Percentiles rank a stretch among this genome's conserved stretches.
These are phyloP conservation scores for Syngnathus acus DNA, from an alignment of 2,797 vertebrate species.

Conservation along the genomic window DNA sequence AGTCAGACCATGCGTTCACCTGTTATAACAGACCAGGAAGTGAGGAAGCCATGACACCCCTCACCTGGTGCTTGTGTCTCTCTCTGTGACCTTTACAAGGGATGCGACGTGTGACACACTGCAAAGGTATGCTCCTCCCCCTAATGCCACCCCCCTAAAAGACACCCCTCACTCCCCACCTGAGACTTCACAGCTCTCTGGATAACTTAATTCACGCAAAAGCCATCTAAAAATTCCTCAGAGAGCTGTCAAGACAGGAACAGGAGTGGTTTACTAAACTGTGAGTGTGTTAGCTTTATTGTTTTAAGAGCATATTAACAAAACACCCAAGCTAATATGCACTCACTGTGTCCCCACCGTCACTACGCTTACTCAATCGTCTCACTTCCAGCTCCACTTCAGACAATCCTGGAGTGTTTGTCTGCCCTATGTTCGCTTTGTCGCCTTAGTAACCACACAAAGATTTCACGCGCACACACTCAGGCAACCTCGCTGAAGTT, in stretches of 20 bases:
- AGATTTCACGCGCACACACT: slow-evolving; percentile 21
- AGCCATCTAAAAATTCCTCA: slow-evolving; percentile 9
- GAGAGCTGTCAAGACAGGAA: slow-evolving; percentile 49
- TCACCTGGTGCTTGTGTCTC: slow-evolving; percentile 88
- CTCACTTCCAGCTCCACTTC: slow-evolving; percentile 7
- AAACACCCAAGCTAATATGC: slow-evolving; percentile 27
- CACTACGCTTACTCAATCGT: slow-evolving; percentile 5
- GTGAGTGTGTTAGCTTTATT: slow-evolving; percentile 25
- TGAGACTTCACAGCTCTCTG: slow-evolving; percentile 69
- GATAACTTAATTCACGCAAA: slow-evolving; percentile 11
- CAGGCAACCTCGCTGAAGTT: slow-evolving; percentile 25
- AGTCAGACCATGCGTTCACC: slow-evolving; percentile 40
- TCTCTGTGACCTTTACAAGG: slow-evolving; percentile 93
- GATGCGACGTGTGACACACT: slow-evolving; percentile 96
- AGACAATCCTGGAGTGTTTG: slow-evolving; percentile 32
- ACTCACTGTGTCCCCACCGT: slow-evolving; percentile 31
- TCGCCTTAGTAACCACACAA: slow-evolving; percentile 58
- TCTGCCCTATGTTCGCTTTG: slow-evolving; percentile 32
- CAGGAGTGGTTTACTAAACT: slow-evolving; percentile 35
- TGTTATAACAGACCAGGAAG: slow-evolving; percentile 29
- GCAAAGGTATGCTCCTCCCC: slow-evolving; percentile 89
- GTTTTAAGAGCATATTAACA: slow-evolving; percentile 29
- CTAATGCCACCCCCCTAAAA: not conserved
- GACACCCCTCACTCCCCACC: slow-evolving; percentile 5
- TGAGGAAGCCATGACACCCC: slow-evolving; percentile 56